These are phyloP conservation scores for Hylaea fasciaria DNA, from an alignment of 2,888 invertebrate species.

Conservation along the genomic window DNA sequence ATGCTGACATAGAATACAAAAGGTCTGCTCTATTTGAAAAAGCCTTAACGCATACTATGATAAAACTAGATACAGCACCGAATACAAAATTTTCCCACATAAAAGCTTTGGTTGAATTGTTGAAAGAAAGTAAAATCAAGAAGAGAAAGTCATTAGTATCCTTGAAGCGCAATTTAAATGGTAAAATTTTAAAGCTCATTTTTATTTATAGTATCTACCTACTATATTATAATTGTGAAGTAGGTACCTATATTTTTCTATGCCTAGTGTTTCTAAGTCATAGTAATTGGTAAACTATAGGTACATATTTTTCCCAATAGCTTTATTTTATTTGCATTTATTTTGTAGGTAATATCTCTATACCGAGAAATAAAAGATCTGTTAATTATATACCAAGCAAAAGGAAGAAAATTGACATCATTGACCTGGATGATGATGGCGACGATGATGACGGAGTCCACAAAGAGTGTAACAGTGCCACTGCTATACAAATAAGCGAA, in stretches of 20 bases:
- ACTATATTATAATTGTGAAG: no score
- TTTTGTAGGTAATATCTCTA: slow-evolving; percentile 13
- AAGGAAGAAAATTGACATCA: slow-evolving; percentile 44
- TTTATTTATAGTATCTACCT: neutral
- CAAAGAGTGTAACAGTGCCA: slow-evolving; percentile 34
- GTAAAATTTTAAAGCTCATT: slow-evolving; percentile 4
- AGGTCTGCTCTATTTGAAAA: slow-evolving; percentile 50
- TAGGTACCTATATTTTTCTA: no score
- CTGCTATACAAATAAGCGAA: slow-evolving; percentile 14
- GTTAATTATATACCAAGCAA: slow-evolving; percentile 33
- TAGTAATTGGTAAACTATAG: no score
- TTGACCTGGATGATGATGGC: slow-evolving; percentile 47
- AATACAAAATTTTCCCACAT: slow-evolving; percentile 59
- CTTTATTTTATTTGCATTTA: neutral
- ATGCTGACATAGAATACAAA: slow-evolving; percentile 49
- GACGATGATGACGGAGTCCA: slow-evolving; percentile 14
- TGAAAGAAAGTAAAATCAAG: slow-evolving; percentile 48
- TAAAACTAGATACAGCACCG: slow-evolving; percentile 51
- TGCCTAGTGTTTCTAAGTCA: no score
- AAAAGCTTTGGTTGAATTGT: slow-evolving; percentile 56
- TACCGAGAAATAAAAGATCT: neutral
- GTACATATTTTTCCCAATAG: no score
- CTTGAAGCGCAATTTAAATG: slow-evolving; percentile 38
- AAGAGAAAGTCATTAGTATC: slow-evolving; percentile 58
- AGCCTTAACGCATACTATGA: slow-evolving; percentile 47